A percentile compares a stretch with the other conserved stretches of the same genome.
Conservation (phyloP, 1,140 invertebrate species). For the Nasonia giraulti region DNA sequence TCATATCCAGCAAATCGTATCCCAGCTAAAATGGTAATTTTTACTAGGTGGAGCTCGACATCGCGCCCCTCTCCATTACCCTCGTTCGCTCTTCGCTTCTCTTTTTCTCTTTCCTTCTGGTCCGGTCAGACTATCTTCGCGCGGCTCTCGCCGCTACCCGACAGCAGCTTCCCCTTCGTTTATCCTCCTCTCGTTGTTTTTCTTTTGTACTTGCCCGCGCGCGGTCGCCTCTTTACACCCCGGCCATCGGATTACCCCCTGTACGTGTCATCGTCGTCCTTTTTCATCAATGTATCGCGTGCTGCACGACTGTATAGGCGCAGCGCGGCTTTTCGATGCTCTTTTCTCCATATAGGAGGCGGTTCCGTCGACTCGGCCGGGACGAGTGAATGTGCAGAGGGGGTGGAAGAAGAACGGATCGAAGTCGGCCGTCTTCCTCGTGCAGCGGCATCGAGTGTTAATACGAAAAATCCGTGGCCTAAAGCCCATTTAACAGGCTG, state of each 20-base stretch:
- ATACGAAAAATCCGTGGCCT: slow-evolving; percentile 52
- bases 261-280: too few relatives aligned
- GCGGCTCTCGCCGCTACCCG: not conserved
- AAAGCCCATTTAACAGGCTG: slow-evolving; percentile 52
- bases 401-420: not conserved
- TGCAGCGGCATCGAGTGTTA: slow-evolving; percentile 39
- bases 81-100: not conserved
- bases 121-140: not conserved
- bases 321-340: not conserved
- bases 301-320: not conserved
- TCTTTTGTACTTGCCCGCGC: not conserved
- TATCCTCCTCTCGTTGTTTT: not conserved
- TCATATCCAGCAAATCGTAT: not conserved
- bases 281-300: too few relatives aligned
- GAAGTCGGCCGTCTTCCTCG: not conserved
- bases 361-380: not conserved
- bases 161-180: not conserved
- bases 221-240: not conserved
- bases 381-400: not conserved
- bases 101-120: not conserved
- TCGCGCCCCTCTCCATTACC: not conserved
- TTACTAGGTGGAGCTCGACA: not conserved
- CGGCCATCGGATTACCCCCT: too few relatives aligned
- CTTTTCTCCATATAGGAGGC: not conserved
- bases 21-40: not conserved